Conservation (phyloP, 1,140 invertebrate genomes). For the Ylistrum balloti region DNA sequence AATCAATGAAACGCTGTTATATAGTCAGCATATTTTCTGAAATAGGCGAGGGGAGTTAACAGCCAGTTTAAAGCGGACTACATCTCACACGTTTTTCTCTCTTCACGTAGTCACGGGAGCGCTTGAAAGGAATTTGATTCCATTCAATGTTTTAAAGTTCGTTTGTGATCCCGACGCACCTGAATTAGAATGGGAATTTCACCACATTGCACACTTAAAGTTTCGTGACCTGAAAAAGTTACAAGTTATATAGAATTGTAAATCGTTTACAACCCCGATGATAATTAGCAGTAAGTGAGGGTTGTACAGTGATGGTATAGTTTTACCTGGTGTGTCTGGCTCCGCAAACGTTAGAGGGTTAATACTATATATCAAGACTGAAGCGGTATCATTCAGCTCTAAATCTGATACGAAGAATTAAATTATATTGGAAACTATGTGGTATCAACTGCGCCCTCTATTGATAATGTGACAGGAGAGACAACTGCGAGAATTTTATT, state of each 20-base stretch:
- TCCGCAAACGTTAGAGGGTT: background rate
- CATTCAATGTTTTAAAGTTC: conserved; percentile 8
- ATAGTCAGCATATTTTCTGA: conserved; percentile 18
- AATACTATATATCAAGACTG: background rate
- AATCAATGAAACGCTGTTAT: background rate
- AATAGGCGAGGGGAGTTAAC: conserved; percentile 22
- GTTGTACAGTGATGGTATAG: background rate
- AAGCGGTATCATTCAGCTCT: conserved; percentile 10
- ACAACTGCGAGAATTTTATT: conserved; percentile 16
- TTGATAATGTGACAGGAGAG: conserved; percentile 32
- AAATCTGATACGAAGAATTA: conserved; percentile 16
- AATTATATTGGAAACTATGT: conserved; percentile 40
- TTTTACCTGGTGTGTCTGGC: conserved; percentile 8
- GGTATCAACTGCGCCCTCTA: conserved; percentile 23
- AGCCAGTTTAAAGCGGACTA: background rate
- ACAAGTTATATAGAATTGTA: conserved; percentile 40
- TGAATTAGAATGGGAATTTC: conserved; percentile 26
- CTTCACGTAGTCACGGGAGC: conserved; percentile 17
- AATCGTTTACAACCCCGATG: background rate
- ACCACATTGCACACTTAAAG: background rate
- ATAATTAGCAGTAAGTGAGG: conserved; percentile 34
- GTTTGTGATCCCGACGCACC: background rate
- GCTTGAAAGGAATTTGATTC: conserved; percentile 34
- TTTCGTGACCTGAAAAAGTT: conserved; percentile 33
- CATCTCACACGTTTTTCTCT: conserved; percentile 23